Evolutionary conservation across 2,113 vertebrate genomes (phyloP), one percentile per base, ranked within the genome.

Genomic region (Hippocampus abdominalis): DNA sequence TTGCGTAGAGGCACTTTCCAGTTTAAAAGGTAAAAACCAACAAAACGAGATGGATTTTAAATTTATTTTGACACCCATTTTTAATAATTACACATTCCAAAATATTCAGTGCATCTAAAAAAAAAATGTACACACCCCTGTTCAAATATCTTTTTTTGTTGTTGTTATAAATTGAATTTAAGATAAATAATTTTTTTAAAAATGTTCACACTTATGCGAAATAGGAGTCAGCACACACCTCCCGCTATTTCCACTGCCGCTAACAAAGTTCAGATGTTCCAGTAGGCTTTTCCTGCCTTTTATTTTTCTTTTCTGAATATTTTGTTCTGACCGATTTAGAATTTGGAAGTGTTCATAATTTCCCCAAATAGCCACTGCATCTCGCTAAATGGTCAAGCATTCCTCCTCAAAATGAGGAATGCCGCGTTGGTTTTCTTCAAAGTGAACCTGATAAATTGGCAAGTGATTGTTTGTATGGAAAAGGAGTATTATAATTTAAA

Each of bases 401-500:
- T 10, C 53, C 51, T 5, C 53, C 51, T 4, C 2, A 20, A 54
- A 54, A 32, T 18, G 20, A 9, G 39, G 46, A 46, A 9, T 25
- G 8, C 23, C 27, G 9, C 3, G 23, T 25, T 64, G 40, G n/a
- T 64, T 64, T 64, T 27, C 21, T 25, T 64, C 23, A 46, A 46
- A 15, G 63, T 15, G 40, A 46, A 25, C 63, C 63, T 27, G 42
- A 64, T 48, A 46, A 64, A 46, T 46, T 64, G 63, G 63, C 13
- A 46, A 46, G 42, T 46, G 23, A 25, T 46, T 64, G 40, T 64
- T 64, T 64, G 16, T 42, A 42, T 42, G 21, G 21, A 10, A 71
- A 88, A 75, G 71, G 76, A 86, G 77, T 86, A 88, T 87, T 85
- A 80, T 88, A 85, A 88, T 87, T 90, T 91, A 88, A 89, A 90